Conservation (phyloP, 2,888 invertebrate genomes). For the Magallana nippona region DNA sequence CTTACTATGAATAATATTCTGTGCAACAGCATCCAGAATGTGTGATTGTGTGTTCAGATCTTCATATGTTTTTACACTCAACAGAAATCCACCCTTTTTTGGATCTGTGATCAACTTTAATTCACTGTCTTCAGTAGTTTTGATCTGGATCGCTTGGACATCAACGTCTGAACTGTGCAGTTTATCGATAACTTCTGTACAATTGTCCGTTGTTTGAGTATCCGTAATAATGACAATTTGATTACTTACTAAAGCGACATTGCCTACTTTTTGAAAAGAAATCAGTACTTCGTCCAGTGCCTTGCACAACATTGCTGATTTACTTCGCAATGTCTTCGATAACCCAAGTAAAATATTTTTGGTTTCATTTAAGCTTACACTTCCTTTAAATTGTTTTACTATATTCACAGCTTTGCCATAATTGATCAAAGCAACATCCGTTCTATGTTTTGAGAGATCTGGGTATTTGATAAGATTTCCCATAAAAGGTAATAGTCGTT, state of each 20-base stretch:
- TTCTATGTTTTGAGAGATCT: not conserved
- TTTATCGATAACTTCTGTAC: not conserved
- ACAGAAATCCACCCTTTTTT: not conserved
- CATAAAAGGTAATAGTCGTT: constrained; percentile 36
- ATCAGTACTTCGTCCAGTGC: not conserved
- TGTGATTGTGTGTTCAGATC: not conserved
- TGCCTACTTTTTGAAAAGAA: not conserved
- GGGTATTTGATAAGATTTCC: constrained; percentile 8
- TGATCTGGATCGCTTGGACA: constrained; percentile 37
- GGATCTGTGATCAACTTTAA: constrained; percentile 12
- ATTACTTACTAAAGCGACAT: not conserved
- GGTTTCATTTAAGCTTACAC: not conserved
- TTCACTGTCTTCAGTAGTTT: not conserved
- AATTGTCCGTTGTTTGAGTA: constrained; percentile 27
- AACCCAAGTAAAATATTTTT: constrained; percentile 1
- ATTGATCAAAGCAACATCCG: constrained; percentile 36
- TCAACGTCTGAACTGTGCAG: constrained; percentile 9
- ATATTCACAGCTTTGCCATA: constrained; percentile 42
- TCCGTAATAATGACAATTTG: constrained; percentile 46
- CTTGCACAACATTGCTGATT: constrained; percentile 29
- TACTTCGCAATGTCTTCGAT: constrained; percentile 42
- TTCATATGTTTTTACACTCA: constrained; percentile 11
- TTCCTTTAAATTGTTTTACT: constrained; percentile 7
- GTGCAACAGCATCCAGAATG: not conserved
- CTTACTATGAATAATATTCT: constrained; percentile 35